Percentiles rank a stretch among this genome's conserved stretches.
These are phyloP conservation scores for Oxygymnocypris stewartii DNA, from an alignment of 2,113 vertebrate species.

Conservation along the genomic window DNA sequence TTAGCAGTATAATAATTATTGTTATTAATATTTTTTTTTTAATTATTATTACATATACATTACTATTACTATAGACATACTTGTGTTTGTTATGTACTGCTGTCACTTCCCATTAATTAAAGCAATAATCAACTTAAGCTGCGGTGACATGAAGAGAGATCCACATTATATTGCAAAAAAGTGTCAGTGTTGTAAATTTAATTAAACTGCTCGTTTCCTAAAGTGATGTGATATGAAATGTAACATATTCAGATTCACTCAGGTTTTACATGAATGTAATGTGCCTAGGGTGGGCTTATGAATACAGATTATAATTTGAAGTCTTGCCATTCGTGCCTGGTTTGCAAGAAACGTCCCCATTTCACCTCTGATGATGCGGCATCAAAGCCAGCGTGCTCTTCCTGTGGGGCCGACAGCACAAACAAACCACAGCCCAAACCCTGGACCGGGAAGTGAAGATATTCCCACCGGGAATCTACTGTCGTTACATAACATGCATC, in stretches of 20 bases:
- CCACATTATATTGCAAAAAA: not conserved
- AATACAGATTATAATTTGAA: slow-evolving; percentile 10
- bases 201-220: slow-evolving; percentile 7
- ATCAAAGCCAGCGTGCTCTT: slow-evolving; percentile 1
- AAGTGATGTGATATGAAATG: not conserved
- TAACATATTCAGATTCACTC: slow-evolving; percentile 11
- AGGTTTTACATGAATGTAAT: not conserved
- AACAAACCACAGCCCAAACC: not conserved
- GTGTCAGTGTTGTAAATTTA: not conserved
- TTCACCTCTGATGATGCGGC: slow-evolving; percentile 22
- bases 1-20: no score
- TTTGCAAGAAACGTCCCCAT: not conserved
- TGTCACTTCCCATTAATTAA: not conserved
- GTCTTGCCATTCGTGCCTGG: slow-evolving; percentile 5
- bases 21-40: no score
- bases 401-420: not conserved
- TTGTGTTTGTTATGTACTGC: not conserved
- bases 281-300: slow-evolving; percentile 8
- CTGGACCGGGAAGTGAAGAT: not conserved
- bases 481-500: not conserved
- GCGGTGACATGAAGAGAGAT: not conserved
- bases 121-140: not conserved
- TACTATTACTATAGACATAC: not conserved
- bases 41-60: no score
- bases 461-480: slow-evolving; percentile 5